phyloP scores from a whole-genome alignment of 2,888 invertebrate genomes.

The Synanthedon tipuliformis region DNA sequence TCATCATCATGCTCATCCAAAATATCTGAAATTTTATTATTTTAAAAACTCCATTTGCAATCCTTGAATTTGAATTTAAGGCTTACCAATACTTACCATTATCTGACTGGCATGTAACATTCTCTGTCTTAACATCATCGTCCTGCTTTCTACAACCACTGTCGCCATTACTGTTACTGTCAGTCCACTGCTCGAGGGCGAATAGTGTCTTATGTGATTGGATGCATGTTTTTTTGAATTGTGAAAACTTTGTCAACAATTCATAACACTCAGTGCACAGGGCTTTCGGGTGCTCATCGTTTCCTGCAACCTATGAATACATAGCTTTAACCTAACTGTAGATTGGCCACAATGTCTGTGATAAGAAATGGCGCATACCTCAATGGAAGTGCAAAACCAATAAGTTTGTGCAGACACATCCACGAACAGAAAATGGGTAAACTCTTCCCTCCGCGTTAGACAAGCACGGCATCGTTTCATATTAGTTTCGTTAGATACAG shows the following conservation, averaged over 20 bases:
- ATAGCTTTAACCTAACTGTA: not conserved
- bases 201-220: constrained; percentile 37
- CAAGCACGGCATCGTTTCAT: constrained; percentile 48
- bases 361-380: constrained; percentile 23
- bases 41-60: no score
- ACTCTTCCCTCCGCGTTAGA: constrained; percentile 33
- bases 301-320: constrained; percentile 22
- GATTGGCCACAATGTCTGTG: not conserved
- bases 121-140: no score
- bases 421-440: constrained; percentile 34
- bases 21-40: no score
- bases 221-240: constrained; percentile 51
- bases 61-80: no score
- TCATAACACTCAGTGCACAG: constrained; percentile 45
- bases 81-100: no score
- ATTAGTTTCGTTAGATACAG: no score
- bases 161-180: no score
- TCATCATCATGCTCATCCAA: no score
- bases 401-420: constrained; percentile 44
- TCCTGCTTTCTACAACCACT: no score
- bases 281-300: constrained; percentile 43
- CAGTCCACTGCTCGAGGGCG: not conserved
- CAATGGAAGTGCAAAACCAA: constrained; percentile 50
- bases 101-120: no score
- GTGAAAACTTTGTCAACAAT: constrained; percentile 31